Evolutionary conservation across 2,888 invertebrate genomes (phyloP), one percentile per base, ranked within the genome.

Genomic region (Epinotia bilunana): DNA sequence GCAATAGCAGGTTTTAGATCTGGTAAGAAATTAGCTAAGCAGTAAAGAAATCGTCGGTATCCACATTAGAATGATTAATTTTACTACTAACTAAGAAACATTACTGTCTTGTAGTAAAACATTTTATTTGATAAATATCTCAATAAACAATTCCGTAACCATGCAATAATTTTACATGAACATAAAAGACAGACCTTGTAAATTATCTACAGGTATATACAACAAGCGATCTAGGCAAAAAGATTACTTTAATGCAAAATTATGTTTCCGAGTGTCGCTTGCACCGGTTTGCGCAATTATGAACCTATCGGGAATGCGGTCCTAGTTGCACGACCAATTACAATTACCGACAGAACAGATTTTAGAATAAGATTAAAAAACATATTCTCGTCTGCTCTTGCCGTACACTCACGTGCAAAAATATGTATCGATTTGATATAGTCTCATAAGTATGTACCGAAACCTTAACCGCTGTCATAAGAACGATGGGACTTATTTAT

Each of bases 251-350:
- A 67, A 55, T 62, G 18, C 11, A 20, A 58, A 63, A 7, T 63
- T 65, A 67, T 64, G 55, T 75, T 57, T 57, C 5, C 28, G 49
- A 16, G 55, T 58, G 60, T 53, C 33, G 69, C 64, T 57, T n/a
- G 61, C 11, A 12, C 39, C 49, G 46, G 18, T 60, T 67, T 67
- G 60, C 43, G 71, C 67, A 75, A 75, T 75, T 75, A 75, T 75
- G 61, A 71, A 16, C 61, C 78, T 79, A 79, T 79, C 77, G 67
- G 77, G 79, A 79, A 79, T 80, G 79, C 78, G 28, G 76, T 33
- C 76, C 72, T 79, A 78, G 80, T 80, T 79, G 77, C 71, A 53
- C 69, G 16, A 71, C 77, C 53, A 53, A n/a, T 57, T 58, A 43
- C 73, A 68, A 78, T 65, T 76, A 76, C 63, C 64, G 61, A 23